phyloP scores from a whole-genome alignment of 2,113 vertebrate species.

The Crotalus tigris region DNA sequence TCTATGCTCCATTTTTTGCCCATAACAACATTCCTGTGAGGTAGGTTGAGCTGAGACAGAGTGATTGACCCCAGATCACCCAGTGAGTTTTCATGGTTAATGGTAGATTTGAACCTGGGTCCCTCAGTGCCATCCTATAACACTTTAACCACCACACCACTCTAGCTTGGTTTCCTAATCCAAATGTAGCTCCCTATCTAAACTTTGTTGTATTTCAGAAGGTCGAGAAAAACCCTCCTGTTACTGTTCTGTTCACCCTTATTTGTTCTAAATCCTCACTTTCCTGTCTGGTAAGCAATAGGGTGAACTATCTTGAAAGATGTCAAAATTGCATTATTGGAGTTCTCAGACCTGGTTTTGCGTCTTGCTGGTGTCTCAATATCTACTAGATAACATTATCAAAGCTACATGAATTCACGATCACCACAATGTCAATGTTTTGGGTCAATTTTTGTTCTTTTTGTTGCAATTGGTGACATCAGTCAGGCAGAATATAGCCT shows the following conservation, averaged over 20 bases:
- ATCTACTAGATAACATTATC: background rate
- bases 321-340: background rate
- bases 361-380: background rate
- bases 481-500: background rate
- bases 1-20: background rate
- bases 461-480: background rate
- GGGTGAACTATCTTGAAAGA: background rate
- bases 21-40: background rate
- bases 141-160: background rate
- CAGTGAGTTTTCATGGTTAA: background rate
- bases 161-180: background rate
- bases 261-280: background rate
- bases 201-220: background rate
- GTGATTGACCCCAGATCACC: background rate
- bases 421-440: background rate
- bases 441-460: background rate
- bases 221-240: background rate
- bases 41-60: background rate
- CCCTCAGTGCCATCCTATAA: background rate
- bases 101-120: background rate
- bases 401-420: background rate
- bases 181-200: background rate
- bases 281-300: background rate
- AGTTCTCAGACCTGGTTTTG: background rate
- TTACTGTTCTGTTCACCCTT: background rate